Evolutionary conservation across 1,140 invertebrate species (phyloP).

Genomic region (Pararge aegeria): DNA sequence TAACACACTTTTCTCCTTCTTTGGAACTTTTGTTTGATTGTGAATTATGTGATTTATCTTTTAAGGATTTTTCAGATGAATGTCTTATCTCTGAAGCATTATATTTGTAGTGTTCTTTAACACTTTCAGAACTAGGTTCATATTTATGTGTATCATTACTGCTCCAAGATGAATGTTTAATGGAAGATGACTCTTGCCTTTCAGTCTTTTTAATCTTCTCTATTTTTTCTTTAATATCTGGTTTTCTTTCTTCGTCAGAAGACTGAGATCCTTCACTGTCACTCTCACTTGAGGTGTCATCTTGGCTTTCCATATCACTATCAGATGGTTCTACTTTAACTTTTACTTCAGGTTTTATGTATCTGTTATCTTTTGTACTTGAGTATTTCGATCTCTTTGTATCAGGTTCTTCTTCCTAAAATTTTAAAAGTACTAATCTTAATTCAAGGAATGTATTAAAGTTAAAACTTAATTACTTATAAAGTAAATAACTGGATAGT

Average conservation of each 20-base stretch:
- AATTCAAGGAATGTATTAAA: neutral
- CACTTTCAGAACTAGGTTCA: slow-evolving; percentile 48
- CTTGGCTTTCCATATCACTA: slow-evolving; percentile 40
- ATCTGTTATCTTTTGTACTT: slow-evolving; percentile 46
- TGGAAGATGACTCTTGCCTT: slow-evolving; percentile 37
- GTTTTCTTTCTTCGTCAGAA: slow-evolving; percentile 46
- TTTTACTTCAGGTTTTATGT: slow-evolving; percentile 43
- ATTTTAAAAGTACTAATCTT: neutral
- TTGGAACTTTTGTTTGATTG: slow-evolving; percentile 43
- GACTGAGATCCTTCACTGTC: slow-evolving; percentile 55
- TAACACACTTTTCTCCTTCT: slow-evolving; percentile 36
- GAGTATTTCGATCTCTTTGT: slow-evolving; percentile 52
- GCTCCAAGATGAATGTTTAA: slow-evolving; percentile 45
- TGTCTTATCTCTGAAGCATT: slow-evolving; percentile 38
- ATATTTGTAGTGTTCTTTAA: slow-evolving; percentile 41
- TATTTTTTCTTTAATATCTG: slow-evolving; percentile 42
- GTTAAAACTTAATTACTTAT: neutral
- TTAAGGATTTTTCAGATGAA: slow-evolving; percentile 45
- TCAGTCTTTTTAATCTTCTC: slow-evolving; percentile 37
- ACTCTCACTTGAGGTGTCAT: slow-evolving; percentile 60
- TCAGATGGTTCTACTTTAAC: slow-evolving; percentile 44
- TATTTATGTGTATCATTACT: slow-evolving; percentile 40
- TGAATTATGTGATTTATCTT: slow-evolving; percentile 47
- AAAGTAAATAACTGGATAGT: neutral
- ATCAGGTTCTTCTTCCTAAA: slow-evolving; percentile 58